phyloP scores from a whole-genome alignment of 2,797 vertebrate species.

The Micropoecilia bifurca region DNA sequence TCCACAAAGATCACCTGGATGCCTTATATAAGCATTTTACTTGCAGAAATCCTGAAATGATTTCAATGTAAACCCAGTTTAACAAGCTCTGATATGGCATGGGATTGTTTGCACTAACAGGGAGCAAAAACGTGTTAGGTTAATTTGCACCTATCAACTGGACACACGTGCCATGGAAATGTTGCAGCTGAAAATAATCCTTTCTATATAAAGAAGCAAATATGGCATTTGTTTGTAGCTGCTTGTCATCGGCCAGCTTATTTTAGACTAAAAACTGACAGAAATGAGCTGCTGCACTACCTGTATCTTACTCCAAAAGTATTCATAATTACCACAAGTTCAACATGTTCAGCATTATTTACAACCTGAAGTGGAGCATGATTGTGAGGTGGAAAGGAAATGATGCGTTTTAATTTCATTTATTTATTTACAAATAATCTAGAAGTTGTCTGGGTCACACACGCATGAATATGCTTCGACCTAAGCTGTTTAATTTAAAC shows the following conservation, averaged over 20 bases:
- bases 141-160: constrained; percentile 35
- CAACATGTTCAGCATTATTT: neutral
- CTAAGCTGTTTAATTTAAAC: neutral
- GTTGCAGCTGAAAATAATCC: constrained; percentile 40
- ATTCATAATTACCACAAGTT: neutral
- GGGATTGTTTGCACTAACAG: constrained; percentile 14
- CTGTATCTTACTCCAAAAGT: neutral
- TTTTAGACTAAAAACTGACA: constrained; percentile 22
- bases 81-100: neutral
- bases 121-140: constrained; percentile 24
- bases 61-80: neutral
- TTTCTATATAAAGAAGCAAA: constrained; percentile 56
- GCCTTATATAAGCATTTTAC: neutral
- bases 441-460: neutral
- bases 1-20: constrained; percentile 44
- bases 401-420: neutral
- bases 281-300: constrained; percentile 20
- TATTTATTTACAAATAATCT: neutral
- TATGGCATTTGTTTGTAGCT: constrained; percentile 46
- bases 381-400: neutral
- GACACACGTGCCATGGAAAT: constrained; percentile 23
- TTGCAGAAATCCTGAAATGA: neutral
- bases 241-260: constrained; percentile 25
- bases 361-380: neutral
- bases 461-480: neutral